Evolutionary conservation across 2,113 vertebrate species (phyloP), one percentile per base, ranked within the genome.

Genomic region (Ursus arctos): DNA sequence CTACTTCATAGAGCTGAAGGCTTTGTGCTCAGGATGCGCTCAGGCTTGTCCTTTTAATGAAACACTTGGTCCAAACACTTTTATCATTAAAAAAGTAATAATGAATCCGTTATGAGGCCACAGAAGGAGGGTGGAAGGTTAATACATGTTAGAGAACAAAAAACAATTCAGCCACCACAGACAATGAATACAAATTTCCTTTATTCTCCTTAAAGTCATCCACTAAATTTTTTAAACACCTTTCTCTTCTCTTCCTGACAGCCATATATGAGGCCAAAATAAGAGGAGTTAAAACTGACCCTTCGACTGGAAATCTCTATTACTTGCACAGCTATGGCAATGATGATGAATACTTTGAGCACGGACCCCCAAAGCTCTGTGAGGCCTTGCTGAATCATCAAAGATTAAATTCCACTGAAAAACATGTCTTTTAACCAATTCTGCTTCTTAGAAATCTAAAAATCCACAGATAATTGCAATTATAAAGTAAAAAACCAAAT

Each of bases 41-140:
- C 90, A 95, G 89, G 74, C 97, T 98, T 98, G 90, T 98, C 95
- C 63, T 97, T 95, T 83, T 97, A 98, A 98, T 97, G 92, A 97
- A 98, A 96, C 76, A 88, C 80, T 96, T 97, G 95, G 74, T 97
- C 63, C 61, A 95, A 90, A 97, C 61, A 88, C 65, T 96, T 97
- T 95, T 89, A 83, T 95, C 94, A 95, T 98, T 98, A 94, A 96
- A 91, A 96, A 88, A 92, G 83, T 88, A 96, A 97, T 96, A 97
- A 96, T 80, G 91, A 97, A 74, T 87, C 80, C 0, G 0, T 92
- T 96, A 76, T 16, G 76, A 92, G 84, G 57, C 88, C 80, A 63
- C 76, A 90, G 92, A 94, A 93, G 24, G 94, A 86, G 82, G 72
- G 26, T 24, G 26, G 89, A 93, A 96, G 83, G 96, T 96, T 92